phyloP scores from a whole-genome alignment of 2,113 vertebrate genomes.

The Lates calcarifer region DNA sequence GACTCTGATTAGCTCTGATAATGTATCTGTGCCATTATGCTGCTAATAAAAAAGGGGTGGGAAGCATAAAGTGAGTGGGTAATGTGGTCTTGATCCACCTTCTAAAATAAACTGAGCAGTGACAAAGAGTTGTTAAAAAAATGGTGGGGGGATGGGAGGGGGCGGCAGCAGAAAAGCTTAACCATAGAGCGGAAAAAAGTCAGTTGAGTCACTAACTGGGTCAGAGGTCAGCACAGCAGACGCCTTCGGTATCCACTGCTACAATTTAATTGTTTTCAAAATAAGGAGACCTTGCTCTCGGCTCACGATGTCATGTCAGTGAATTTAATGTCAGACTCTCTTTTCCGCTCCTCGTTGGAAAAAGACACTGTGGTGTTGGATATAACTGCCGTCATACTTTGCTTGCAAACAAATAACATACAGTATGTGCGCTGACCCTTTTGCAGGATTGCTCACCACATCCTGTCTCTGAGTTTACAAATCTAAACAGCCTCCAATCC shows the following conservation, averaged over 20 bases:
- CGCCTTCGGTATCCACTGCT: background rate
- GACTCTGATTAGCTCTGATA: slow-evolving; percentile 93
- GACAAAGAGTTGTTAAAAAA: slow-evolving; percentile 49
- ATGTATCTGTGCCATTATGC: slow-evolving; percentile 90
- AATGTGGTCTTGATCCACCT: slow-evolving; percentile 73
- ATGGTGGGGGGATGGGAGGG: background rate
- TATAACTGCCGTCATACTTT: background rate
- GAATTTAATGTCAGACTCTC: slow-evolving; percentile 3
- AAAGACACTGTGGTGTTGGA: background rate
- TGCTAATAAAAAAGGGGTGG: slow-evolving; percentile 77
- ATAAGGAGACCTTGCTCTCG: background rate
- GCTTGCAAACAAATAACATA: background rate
- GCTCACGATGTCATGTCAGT: slow-evolving; percentile 1
- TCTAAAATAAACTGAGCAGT: slow-evolving; percentile 73
- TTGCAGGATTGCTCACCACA: background rate
- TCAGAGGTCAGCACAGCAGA: slow-evolving; percentile 13
- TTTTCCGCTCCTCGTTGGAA: background rate
- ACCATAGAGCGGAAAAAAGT: slow-evolving; percentile 1
- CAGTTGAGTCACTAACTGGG: slow-evolving; percentile 25
- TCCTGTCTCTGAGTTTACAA: slow-evolving; percentile 29
- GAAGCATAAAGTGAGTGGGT: slow-evolving; percentile 58
- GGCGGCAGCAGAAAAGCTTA: slow-evolving; percentile 16
- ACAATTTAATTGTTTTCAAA: slow-evolving; percentile 9
- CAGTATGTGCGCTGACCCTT: slow-evolving; percentile 8
- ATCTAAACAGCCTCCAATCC: slow-evolving; percentile 28